These are phyloP conservation scores for Ciconia stormi DNA, from an alignment of 2,113 vertebrate species.

Conservation along the genomic window DNA sequence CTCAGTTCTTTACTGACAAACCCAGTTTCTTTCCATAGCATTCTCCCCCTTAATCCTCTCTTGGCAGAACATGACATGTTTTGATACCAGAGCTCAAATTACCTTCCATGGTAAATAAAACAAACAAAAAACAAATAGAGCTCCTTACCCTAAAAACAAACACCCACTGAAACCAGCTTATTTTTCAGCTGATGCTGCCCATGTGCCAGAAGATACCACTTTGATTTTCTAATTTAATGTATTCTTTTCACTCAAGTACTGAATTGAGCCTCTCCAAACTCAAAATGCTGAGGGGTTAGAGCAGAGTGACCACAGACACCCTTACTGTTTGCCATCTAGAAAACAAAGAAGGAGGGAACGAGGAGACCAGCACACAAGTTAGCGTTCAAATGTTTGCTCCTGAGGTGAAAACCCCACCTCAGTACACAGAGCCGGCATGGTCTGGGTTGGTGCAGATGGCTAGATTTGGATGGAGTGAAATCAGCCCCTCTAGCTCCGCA, in stretches of 20 bases:
- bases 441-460: neutral
- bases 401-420: neutral
- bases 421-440: accelerated
- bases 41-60: constrained; percentile 73
- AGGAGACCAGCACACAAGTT: neutral
- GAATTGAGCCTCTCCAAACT: neutral
- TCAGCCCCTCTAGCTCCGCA: neutral
- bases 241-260: neutral
- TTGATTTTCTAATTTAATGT: neutral
- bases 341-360: neutral
- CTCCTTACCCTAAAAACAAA: constrained; percentile 74
- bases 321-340: neutral
- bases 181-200: neutral
- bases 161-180: constrained; percentile 27
- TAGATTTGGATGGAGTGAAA: neutral
- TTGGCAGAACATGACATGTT: constrained; percentile 75
- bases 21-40: constrained; percentile 66
- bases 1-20: constrained; percentile 52
- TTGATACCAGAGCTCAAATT: constrained; percentile 70
- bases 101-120: constrained; percentile 75
- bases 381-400: neutral
- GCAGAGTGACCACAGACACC: neutral
- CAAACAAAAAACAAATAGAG: constrained; percentile 58
- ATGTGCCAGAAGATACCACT: constrained; percentile 14
- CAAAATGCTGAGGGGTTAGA: neutral